Evolutionary conservation across 2,888 invertebrate genomes (phyloP).

Genomic region (Adineta ricciae): DNA sequence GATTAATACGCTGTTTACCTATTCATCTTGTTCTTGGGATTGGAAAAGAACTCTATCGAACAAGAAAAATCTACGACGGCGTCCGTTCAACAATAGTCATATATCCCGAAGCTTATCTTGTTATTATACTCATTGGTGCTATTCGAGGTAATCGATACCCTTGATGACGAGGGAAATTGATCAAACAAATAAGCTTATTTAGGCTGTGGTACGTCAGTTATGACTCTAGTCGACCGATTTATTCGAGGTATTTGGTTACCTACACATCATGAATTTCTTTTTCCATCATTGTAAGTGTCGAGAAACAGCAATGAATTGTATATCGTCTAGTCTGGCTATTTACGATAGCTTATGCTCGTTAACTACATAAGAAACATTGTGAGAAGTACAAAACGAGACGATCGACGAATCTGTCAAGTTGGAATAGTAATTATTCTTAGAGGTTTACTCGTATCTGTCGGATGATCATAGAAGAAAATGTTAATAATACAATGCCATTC

Average conservation of each 20-base stretch:
- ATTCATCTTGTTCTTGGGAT: conserved; percentile 76
- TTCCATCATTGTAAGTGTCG: conserved; percentile 85
- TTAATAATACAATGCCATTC: too few species aligned
- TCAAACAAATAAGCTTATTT: too few species aligned
- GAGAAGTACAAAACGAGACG: too few species aligned
- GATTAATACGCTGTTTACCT: conserved; percentile 82
- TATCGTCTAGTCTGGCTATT: too few species aligned
- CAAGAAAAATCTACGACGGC: conserved; percentile 73
- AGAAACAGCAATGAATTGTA: not conserved
- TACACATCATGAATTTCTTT: conserved; percentile 92
- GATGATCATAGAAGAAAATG: too few species aligned
- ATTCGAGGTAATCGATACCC: conserved; percentile 27
- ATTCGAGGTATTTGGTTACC: conserved; percentile 96
- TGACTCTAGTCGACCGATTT: conserved; percentile 79
- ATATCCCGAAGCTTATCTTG: conserved; percentile 28
- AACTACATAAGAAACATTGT: too few species aligned
- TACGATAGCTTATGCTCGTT: too few species aligned
- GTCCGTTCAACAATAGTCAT: conserved; percentile 73
- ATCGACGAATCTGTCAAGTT: too few species aligned
- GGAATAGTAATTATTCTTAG: too few species aligned
- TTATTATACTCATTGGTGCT: conserved; percentile 26
- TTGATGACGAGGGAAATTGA: too few species aligned
- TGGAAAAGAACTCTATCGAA: conserved; percentile 81
- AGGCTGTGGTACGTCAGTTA: conserved; percentile 92
- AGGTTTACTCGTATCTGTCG: too few species aligned